These are phyloP conservation scores for Chelonia mydas DNA, from an alignment of 2,797 vertebrate genomes.

Conservation along the genomic window DNA sequence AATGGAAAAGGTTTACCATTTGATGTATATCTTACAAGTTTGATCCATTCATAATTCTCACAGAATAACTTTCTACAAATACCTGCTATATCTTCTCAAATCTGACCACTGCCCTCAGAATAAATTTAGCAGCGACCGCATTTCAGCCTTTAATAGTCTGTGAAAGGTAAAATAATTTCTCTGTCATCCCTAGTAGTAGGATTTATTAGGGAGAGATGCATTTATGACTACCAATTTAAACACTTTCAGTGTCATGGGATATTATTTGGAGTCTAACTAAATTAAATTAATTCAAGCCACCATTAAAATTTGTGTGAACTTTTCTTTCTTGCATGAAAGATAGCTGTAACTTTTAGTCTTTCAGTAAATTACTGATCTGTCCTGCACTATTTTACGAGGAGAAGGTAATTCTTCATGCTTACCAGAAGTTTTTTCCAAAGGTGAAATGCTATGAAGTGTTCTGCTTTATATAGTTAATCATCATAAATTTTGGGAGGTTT, in stretches of 20 bases:
- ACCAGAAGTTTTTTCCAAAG: not conserved
- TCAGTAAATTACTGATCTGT: not conserved
- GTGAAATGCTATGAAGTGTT: not conserved
- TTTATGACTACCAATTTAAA: constrained; percentile 64
- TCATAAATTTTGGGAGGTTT: not conserved
- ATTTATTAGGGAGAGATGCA: constrained; percentile 47
- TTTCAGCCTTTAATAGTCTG: not conserved
- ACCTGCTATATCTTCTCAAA: not conserved
- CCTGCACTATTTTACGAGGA: not conserved
- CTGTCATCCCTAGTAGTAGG: not conserved
- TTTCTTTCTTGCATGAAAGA: not conserved
- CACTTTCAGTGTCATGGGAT: not conserved
- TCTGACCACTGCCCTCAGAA: not conserved
- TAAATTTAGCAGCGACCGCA: constrained; percentile 6
- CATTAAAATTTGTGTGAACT: constrained; percentile 17
- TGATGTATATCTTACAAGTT: not conserved
- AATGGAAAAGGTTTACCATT: not conserved
- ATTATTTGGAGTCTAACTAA: not conserved
- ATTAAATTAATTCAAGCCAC: constrained; percentile 44
- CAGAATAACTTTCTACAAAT: constrained; percentile 49
- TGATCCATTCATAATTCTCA: constrained; percentile 38
- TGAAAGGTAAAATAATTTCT: constrained; percentile 7
- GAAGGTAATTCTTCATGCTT: not conserved
- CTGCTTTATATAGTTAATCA: not conserved
- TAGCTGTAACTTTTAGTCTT: not conserved